These are phyloP conservation scores for Mylabris phalerata DNA, from an alignment of 1,140 invertebrate genomes.

Conservation along the genomic window DNA sequence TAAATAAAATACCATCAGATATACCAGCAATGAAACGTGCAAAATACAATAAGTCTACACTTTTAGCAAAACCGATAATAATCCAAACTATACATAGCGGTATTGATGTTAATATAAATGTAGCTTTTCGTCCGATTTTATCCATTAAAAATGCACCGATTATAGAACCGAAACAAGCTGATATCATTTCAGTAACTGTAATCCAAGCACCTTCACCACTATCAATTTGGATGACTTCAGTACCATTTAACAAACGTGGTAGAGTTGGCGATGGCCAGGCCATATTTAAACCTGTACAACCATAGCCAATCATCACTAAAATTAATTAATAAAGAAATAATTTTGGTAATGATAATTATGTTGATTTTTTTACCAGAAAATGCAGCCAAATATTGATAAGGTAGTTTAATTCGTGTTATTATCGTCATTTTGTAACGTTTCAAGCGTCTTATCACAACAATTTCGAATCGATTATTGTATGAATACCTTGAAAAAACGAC, in stretches of 20 bases:
- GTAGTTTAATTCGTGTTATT: too few relatives aligned
- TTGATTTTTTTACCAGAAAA: too few relatives aligned
- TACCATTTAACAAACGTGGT: slow-evolving; percentile 20
- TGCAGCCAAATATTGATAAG: too few relatives aligned
- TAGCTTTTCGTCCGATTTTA: slow-evolving; percentile 58
- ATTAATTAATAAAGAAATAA: too few relatives aligned
- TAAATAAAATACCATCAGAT: slow-evolving; percentile 58
- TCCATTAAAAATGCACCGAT: slow-evolving; percentile 39
- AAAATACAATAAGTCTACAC: slow-evolving; percentile 46
- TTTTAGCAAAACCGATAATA: slow-evolving; percentile 49
- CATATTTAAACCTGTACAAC: slow-evolving; percentile 29
- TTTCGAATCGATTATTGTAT: too few relatives aligned
- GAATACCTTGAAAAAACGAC: too few relatives aligned
- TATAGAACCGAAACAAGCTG: slow-evolving; percentile 47
- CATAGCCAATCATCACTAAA: too few relatives aligned
- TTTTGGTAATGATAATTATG: too few relatives aligned
- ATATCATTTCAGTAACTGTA: slow-evolving; percentile 41
- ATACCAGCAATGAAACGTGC: slow-evolving; percentile 50
- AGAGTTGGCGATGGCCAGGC: slow-evolving; percentile 37
- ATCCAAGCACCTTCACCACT: slow-evolving; percentile 58
- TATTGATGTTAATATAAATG: slow-evolving; percentile 53
- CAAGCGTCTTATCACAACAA: too few relatives aligned
- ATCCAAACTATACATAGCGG: slow-evolving; percentile 61
- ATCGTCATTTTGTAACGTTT: too few relatives aligned
- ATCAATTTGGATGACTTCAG: slow-evolving; percentile 44